These are phyloP conservation scores for Reticulitermes speratus DNA, from an alignment of 1,140 invertebrate species.

Conservation along the genomic window DNA sequence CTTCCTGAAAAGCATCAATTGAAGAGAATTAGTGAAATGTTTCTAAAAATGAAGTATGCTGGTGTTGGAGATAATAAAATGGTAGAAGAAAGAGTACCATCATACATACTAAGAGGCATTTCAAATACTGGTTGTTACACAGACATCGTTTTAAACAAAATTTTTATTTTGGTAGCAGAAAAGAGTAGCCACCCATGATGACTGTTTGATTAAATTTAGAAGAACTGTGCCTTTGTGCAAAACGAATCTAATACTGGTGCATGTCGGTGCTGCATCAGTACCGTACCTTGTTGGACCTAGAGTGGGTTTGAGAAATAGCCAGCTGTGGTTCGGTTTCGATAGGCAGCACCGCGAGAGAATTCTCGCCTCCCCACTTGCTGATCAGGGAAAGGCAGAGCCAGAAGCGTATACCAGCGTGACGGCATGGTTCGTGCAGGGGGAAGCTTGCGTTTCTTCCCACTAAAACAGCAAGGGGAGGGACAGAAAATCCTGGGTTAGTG, in stretches of 20 bases:
- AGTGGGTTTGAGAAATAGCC: slow-evolving; percentile 78
- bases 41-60: not conserved
- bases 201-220: not conserved
- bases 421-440: slow-evolving; percentile 51
- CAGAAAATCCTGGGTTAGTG: slow-evolving; percentile 10
- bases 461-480: slow-evolving; percentile 28
- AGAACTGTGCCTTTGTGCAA: not conserved
- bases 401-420: slow-evolving; percentile 82
- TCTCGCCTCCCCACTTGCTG: slow-evolving; percentile 83
- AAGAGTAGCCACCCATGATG: not conserved
- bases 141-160: not conserved
- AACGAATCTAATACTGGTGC: not conserved
- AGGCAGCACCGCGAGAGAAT: slow-evolving; percentile 69
- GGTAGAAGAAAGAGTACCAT: too few species aligned
- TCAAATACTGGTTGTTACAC: not conserved
- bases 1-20: slow-evolving; percentile 5
- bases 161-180: too few species aligned
- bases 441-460: slow-evolving; percentile 30
- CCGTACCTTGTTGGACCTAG: slow-evolving; percentile 27
- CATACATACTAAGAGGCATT: not conserved
- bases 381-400: slow-evolving; percentile 87
- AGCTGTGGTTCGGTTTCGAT: slow-evolving; percentile 60
- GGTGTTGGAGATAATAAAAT: not conserved
- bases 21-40: not conserved
- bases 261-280: slow-evolving; percentile 1